These are phyloP conservation scores for Phainopepla nitens DNA, from an alignment of 2,113 vertebrate species.

Conservation along the genomic window DNA sequence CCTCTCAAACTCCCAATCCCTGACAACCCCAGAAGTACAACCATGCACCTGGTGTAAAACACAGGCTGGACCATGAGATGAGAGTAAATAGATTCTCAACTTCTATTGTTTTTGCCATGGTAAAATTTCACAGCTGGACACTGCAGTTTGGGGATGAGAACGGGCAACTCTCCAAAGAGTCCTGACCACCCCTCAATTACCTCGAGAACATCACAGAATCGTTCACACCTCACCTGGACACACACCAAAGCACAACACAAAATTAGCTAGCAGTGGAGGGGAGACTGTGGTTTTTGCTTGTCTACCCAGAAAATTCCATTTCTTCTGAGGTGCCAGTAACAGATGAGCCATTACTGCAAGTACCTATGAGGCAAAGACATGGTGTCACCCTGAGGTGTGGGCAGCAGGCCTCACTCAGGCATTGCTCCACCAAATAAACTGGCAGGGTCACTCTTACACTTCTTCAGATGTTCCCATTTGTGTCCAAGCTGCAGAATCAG, in stretches of 20 bases:
- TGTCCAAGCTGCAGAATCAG: not conserved
- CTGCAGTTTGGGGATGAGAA: not conserved
- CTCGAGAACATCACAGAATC: not conserved
- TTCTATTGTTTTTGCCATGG: not conserved
- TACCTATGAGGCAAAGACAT: not conserved
- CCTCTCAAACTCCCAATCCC: not conserved
- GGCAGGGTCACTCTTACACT: not conserved
- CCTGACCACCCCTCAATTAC: not conserved
- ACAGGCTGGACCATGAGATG: fast-evolving
- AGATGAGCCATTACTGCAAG: not conserved
- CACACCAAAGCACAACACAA: not conserved
- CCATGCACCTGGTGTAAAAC: not conserved
- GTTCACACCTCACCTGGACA: not conserved
- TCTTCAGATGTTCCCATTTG: not conserved
- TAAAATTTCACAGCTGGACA: not conserved
- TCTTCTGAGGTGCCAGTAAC: not conserved
- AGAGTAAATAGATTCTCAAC: not conserved
- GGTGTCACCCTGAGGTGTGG: not conserved
- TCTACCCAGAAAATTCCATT: not conserved
- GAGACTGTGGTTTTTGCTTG: not conserved
- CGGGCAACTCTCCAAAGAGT: not conserved
- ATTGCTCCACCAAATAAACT: not conserved
- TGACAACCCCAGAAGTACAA: not conserved
- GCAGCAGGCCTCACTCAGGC: not conserved
- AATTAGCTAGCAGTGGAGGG: not conserved